These are phyloP conservation scores for Antechinus stuartii DNA, from an alignment of 2,113 vertebrate species.

Conservation along the genomic window DNA sequence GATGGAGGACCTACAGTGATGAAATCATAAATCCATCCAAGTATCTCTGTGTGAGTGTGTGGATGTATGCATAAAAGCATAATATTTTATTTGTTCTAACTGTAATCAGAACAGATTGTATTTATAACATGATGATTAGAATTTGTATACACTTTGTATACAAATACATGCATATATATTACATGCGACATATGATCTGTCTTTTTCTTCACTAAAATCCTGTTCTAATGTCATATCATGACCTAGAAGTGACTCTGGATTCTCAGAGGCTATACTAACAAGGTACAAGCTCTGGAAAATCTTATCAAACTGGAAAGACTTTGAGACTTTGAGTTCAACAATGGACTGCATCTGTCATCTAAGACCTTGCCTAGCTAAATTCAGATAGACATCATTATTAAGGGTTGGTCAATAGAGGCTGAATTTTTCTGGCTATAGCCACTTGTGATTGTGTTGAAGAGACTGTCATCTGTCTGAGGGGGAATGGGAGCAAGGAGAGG, in stretches of 20 bases:
- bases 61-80: background rate
- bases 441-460: background rate
- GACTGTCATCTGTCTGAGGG: background rate
- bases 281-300: background rate
- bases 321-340: background rate
- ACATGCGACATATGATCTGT: background rate
- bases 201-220: background rate
- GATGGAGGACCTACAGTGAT: background rate
- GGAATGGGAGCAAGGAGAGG: background rate
- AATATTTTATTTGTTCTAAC: constrained; percentile 28
- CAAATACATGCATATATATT: background rate
- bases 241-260: background rate
- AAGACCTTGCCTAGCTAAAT: background rate
- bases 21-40: background rate
- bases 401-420: background rate
- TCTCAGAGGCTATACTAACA: background rate
- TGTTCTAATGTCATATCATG: background rate
- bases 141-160: constrained; percentile 35
- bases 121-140: constrained; percentile 35
- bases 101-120: background rate
- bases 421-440: background rate
- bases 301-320: background rate
- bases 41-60: background rate
- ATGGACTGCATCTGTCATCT: background rate
- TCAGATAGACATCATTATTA: background rate